phyloP scores from a whole-genome alignment of 2,797 vertebrate species.

The Pipistrellus nathusii region DNA sequence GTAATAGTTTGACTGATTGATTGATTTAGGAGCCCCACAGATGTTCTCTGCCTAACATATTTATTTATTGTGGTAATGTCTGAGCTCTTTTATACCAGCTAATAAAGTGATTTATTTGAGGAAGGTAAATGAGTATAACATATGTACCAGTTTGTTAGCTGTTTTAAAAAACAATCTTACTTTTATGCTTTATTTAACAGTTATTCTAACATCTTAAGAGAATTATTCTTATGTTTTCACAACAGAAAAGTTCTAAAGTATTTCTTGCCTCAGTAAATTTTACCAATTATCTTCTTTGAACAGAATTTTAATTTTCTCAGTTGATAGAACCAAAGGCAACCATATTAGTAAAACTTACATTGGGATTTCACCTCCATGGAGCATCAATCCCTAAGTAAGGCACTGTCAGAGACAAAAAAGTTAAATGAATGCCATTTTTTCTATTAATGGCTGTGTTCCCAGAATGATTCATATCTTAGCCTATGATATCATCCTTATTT shows the following conservation, averaged over 20 bases:
- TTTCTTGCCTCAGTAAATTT: slow-evolving; percentile 54
- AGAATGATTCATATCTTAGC: slow-evolving; percentile 75
- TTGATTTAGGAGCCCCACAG: slow-evolving; percentile 80
- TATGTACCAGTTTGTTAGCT: slow-evolving; percentile 83
- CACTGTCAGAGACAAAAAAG: slow-evolving; percentile 58
- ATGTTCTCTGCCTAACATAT: slow-evolving; percentile 85
- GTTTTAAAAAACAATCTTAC: slow-evolving; percentile 80
- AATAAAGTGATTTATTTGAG: slow-evolving; percentile 88
- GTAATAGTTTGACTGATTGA: slow-evolving; percentile 77
- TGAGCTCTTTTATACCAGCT: slow-evolving; percentile 85
- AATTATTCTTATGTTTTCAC: slow-evolving; percentile 73
- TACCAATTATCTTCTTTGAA: slow-evolving; percentile 38
- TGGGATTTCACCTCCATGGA: background rate
- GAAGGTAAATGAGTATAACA: slow-evolving; percentile 87
- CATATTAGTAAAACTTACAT: background rate
- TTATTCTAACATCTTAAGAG: slow-evolving; percentile 82
- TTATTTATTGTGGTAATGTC: slow-evolving; percentile 88
- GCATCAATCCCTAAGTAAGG: slow-evolving; percentile 49
- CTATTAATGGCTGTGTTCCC: slow-evolving; percentile 73
- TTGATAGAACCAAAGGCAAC: slow-evolving; percentile 27
- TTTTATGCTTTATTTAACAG: slow-evolving; percentile 80
- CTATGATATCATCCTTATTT: slow-evolving; percentile 78
- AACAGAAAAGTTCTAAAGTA: slow-evolving; percentile 47
- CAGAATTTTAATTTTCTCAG: slow-evolving; percentile 50
- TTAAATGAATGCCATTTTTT: slow-evolving; percentile 56